Evolutionary conservation across 2,797 vertebrate species (phyloP).

Genomic region (Gastrophryne carolinensis): DNA sequence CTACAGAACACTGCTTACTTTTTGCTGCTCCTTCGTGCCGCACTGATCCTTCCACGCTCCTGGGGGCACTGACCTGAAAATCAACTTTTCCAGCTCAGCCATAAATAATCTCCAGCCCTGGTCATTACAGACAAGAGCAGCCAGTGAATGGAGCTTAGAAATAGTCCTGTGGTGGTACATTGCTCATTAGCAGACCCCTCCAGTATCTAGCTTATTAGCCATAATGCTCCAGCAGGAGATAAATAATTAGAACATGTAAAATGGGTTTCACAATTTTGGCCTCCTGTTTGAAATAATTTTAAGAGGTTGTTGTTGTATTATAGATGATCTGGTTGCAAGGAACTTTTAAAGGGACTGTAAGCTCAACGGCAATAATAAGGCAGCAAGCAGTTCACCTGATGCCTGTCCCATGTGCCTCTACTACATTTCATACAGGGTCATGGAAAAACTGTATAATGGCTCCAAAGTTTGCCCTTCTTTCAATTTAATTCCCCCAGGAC

Average conservation of each 20-base stretch:
- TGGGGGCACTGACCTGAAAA: not conserved
- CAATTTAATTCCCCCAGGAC: too few relatives aligned
- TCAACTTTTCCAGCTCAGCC: not conserved
- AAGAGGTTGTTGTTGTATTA: not conserved
- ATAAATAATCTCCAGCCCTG: not conserved
- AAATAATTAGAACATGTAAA: not conserved
- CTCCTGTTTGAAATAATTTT: not conserved
- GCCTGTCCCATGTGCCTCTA: too few relatives aligned
- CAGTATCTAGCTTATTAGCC: not conserved
- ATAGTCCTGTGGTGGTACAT: not conserved
- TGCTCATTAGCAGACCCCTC: constrained; percentile 1
- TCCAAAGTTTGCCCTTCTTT: too few relatives aligned
- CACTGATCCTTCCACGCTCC: not conserved
- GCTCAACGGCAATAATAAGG: too few relatives aligned
- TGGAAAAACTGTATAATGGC: too few relatives aligned
- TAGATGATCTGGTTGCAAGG: not conserved
- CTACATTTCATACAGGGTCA: too few relatives aligned
- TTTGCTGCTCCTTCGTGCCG: not conserved
- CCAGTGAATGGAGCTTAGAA: not conserved
- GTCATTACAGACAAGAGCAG: not conserved
- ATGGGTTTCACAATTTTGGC: not conserved
- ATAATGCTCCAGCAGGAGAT: not conserved
- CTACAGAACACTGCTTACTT: not conserved
- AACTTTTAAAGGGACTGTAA: too few relatives aligned
- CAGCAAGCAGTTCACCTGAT: too few relatives aligned